Percentiles rank a stretch among this genome's conserved stretches.
Conservation (phyloP, 2,888 invertebrate species). For the Entomobrya proxima region DNA sequence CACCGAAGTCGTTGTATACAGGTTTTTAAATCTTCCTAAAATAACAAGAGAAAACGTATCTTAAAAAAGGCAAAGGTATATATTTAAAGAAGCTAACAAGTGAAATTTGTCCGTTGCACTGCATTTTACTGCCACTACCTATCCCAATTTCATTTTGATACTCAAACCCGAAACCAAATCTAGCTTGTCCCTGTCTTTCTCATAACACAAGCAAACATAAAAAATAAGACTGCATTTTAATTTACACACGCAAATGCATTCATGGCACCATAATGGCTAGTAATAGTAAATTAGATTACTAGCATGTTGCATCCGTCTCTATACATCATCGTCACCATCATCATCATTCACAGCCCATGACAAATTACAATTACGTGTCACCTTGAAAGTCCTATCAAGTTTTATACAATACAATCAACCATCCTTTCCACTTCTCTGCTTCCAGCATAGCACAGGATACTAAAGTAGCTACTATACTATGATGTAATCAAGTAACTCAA, state of each 20-base stretch:
- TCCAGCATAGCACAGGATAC: background rate
- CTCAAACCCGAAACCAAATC: background rate
- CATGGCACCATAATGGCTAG: background rate
- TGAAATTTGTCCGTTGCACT: background rate
- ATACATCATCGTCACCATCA: slow-evolving; percentile 2
- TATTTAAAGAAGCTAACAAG: background rate
- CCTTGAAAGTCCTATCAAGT: slow-evolving; percentile 48
- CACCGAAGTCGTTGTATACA: background rate
- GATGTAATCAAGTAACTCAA: background rate
- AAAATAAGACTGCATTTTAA: background rate
- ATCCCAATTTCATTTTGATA: background rate
- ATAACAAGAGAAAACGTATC: background rate
- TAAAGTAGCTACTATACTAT: background rate
- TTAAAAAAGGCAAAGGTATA: background rate
- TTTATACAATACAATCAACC: background rate
- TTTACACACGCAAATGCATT: background rate
- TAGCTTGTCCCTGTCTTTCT: too few relatives aligned
- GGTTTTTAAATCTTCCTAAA: background rate
- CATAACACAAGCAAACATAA: too few relatives aligned
- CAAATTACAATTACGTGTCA: slow-evolving; percentile 62
- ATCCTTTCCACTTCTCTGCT: background rate
- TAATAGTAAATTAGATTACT: background rate
- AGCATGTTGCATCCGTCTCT: slow-evolving; percentile 10
- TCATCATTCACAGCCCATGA: slow-evolving; percentile 49
- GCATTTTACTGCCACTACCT: background rate